Evolutionary conservation across 2,888 invertebrate species (phyloP), one percentile per base, ranked within the genome.

Genomic region (Zaprionus obscuricornis): DNA sequence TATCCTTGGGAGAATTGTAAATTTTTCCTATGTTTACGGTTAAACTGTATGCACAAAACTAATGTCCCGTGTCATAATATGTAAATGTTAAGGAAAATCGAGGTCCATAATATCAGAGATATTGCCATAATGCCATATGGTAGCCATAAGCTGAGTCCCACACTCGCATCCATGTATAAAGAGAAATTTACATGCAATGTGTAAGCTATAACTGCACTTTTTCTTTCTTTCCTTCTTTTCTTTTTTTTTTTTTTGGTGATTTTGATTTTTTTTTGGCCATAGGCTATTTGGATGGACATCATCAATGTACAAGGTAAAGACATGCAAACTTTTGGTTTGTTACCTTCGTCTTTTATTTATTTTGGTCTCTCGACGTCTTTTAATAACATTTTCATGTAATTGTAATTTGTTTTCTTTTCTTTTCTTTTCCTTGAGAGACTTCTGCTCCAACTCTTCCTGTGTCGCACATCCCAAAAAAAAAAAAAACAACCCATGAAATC

Each of bases 381-480:
- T 87, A 87, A 87, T 88, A 88, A 87, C 87, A 75, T 87, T 87
- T 87, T 83, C 83, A 84, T 87, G 88, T 88, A 87, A 87, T 88
- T 87, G 88, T 87, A 87, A 86, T 85, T 86, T 85, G 76, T 83
- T 82, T 86, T 76, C 78, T 70, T 73, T 57, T 55, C 54, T n/a
- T 24, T 52, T 40, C n/a, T 40, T 20, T 8, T 40, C 11, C 40
- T 11, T 31, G 11, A 10, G 11, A 6, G 31, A 50, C 22, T 31
- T 36, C 24, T 51, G 27, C 27, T 47, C 17, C 27, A 14, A 2
- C 33, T 40, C 59, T 62, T 43, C 59, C 76, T 55, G 60, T 39
- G 51, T n/a, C n/a, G n/a, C 58, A 43, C 37, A 40, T 54, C 37
- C 56, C 33, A 50, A 43, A 64, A 55, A 39, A 29, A 13, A 16